These are phyloP conservation scores for Harlomillsia oculata DNA, from an alignment of 1,140 invertebrate genomes.

Conservation along the genomic window DNA sequence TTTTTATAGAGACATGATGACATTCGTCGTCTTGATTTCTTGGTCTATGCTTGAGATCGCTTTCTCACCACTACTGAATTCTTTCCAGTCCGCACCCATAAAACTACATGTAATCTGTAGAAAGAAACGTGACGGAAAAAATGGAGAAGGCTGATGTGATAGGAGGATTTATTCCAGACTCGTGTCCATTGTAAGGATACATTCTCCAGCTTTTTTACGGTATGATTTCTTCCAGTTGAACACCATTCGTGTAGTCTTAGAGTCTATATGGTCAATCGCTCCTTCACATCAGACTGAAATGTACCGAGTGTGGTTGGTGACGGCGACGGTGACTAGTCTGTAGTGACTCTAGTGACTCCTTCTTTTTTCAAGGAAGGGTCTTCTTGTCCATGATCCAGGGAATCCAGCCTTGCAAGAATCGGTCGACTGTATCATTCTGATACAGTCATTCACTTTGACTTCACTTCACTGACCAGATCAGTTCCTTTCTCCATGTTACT, in stretches of 20 bases:
- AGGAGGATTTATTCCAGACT: constrained; percentile 26
- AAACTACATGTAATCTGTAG: constrained; percentile 27
- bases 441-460: constrained; percentile 30
- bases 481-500: too few relatives aligned
- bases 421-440: constrained; percentile 27
- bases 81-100: constrained; percentile 7
- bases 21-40: neutral
- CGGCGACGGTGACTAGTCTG: too few relatives aligned
- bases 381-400: too few relatives aligned
- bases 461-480: constrained; percentile 20
- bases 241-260: constrained; percentile 4
- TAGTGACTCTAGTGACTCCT: too few relatives aligned
- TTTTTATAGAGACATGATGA: too few relatives aligned
- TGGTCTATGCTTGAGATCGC: neutral
- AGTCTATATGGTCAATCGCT: constrained; percentile 3
- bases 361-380: too few relatives aligned
- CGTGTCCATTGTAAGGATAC: constrained; percentile 15
- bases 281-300: constrained; percentile 2
- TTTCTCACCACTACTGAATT: neutral
- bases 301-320: too few relatives aligned
- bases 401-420: too few relatives aligned
- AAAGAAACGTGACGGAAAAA: constrained; percentile 26
- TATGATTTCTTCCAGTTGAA: constrained; percentile 20
- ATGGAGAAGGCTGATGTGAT: constrained; percentile 26
- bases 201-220: constrained; percentile 11